Evolutionary conservation across 1,140 invertebrate species (phyloP), one percentile per base, ranked within the genome.

Genomic region (Bombus polaris): DNA sequence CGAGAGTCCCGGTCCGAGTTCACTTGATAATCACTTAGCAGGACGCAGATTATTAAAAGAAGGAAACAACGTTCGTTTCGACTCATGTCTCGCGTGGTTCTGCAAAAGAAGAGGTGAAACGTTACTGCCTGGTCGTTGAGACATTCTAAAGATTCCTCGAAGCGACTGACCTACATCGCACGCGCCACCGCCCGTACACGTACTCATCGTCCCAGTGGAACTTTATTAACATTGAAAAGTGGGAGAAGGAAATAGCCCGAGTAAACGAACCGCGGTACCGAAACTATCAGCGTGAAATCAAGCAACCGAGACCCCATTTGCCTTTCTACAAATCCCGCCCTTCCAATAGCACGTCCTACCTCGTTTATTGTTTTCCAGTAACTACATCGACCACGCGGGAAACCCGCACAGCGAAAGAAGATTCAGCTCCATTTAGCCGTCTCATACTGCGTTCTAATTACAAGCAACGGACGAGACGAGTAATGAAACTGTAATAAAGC

Each of bases 1-100:
- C 73, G 44, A 65, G 70, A 53, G 65, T 39, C 73, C 32, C 35
- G 83, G 32, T 92, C 83, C 12, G 91, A 89, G 22, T 86, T 77
- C 28, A 74, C 44, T 71, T 35, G 76, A 83, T 65, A 75, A 73
- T 87, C 83, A 8, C 32, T 70, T 2, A 76, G 15, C n/a, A 88
- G 22, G 5, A 42, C 25, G 65, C 71, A 83, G 22, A 86, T 15
- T 22, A 80, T 44, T 59, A 88, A 71, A 73, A 90, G 42, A 4
- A 80, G 62, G 25, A 72, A 53, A 25, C 81, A 87, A n/a, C 42
- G 62, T 53, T 44, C 73, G 35, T 28, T 42, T 42, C 72, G 77
- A 83, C 85, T 78, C 89, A 90, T 90, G 83, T 62, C 59, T 79
- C 62, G 71, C 42, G 66, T 42, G 71, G 35, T 9, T 59, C 81